phyloP scores from a whole-genome alignment of 2,113 vertebrate species.

The Pimephales promelas region DNA sequence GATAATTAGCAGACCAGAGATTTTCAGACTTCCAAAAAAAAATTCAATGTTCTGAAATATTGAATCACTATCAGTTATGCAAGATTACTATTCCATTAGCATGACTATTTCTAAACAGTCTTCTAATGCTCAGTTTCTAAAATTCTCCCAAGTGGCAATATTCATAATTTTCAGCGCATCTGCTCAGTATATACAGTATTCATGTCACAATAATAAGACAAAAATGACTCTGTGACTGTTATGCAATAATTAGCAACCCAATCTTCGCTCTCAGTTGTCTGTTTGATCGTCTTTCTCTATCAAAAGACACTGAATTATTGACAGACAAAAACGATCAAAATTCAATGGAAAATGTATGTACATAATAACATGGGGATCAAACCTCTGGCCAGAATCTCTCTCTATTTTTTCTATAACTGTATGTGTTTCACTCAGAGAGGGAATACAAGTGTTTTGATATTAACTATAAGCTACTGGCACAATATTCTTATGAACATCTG shows the following conservation, averaged over 20 bases:
- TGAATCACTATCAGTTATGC: constrained; percentile 1
- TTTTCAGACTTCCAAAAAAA: not conserved
- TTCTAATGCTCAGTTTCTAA: constrained; percentile 4
- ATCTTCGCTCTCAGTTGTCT: not conserved
- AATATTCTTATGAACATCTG: constrained; percentile 8
- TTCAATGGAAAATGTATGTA: constrained; percentile 18
- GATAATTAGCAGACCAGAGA: not conserved
- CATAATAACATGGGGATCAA: not conserved
- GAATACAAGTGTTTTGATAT: not conserved
- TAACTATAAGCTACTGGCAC: not conserved
- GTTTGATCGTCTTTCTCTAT: constrained; percentile 1
- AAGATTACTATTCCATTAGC: not conserved
- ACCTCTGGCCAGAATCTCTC: not conserved
- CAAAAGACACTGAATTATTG: constrained; percentile 31
- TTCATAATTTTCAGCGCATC: not conserved
- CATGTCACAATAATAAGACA: not conserved
- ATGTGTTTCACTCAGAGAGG: not conserved
- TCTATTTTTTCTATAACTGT: not conserved
- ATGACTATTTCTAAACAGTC: not conserved
- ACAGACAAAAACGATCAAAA: constrained; percentile 13
- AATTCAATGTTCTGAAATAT: not conserved
- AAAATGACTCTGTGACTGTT: constrained; percentile 8
- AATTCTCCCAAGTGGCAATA: not conserved
- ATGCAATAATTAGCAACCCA: constrained; percentile 16
- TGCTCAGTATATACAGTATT: not conserved